A percentile compares a stretch with the other conserved stretches of the same genome.
phyloP scores from a whole-genome alignment of 92 coral and sea anemone genomes.

The Montipora capitata region DNA sequence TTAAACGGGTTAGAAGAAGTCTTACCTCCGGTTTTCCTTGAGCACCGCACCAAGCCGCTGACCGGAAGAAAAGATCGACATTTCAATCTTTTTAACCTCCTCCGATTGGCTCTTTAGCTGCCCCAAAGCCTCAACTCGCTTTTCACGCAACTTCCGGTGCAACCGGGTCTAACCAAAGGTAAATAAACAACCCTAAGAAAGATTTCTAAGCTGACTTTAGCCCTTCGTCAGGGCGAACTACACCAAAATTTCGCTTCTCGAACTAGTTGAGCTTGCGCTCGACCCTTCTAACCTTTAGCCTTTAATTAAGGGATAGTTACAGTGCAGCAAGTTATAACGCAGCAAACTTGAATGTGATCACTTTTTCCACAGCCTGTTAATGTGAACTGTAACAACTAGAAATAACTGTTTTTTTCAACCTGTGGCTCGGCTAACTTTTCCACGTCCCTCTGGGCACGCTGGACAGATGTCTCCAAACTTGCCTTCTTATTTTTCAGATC shows the following conservation, averaged over 20 bases:
- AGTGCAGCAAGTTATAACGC: too few species aligned
- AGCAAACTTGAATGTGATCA: too few species aligned
- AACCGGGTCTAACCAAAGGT: slow-evolving; percentile 68
- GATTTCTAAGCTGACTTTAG: too few species aligned
- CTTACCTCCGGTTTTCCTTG: slow-evolving; percentile 93
- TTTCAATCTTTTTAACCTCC: slow-evolving; percentile 84
- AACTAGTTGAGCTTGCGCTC: too few species aligned
- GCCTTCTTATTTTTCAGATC: slow-evolving; percentile 96
- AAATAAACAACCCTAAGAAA: not conserved
- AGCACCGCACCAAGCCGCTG: slow-evolving; percentile 94
- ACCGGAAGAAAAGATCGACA: slow-evolving; percentile 83
- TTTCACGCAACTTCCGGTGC: slow-evolving; percentile 77
- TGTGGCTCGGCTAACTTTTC: slow-evolving; percentile 92
- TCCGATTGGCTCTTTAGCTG: slow-evolving; percentile 87
- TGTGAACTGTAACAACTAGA: not conserved
- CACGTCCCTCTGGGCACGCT: slow-evolving; percentile 90
- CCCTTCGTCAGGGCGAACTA: too few species aligned
- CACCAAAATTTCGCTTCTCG: too few species aligned
- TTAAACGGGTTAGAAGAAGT: too few species aligned
- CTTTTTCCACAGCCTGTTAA: too few species aligned
- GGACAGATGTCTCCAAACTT: slow-evolving; percentile 86
- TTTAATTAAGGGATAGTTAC: too few species aligned
- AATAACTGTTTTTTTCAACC: slow-evolving; percentile 49
- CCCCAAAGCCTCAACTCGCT: slow-evolving; percentile 84
- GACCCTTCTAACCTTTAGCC: too few species aligned